phyloP scores from a whole-genome alignment of 2,113 vertebrate genomes.

The Corythaixoides concolor region DNA sequence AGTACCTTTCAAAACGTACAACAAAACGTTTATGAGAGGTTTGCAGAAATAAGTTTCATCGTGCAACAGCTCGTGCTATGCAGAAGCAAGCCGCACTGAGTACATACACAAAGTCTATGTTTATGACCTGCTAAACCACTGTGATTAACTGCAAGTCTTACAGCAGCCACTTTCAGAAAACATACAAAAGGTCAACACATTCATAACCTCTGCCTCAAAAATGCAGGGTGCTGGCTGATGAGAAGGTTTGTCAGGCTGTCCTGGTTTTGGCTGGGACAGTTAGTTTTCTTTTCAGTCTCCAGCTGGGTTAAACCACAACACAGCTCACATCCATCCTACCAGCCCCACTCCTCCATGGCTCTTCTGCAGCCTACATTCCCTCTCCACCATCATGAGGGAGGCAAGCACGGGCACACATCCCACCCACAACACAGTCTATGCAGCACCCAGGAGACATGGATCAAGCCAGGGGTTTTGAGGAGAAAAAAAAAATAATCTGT shows the following conservation, averaged over 20 bases:
- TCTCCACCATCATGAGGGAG: fast-evolving
- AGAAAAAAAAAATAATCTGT: not conserved
- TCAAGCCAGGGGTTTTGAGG: not conserved
- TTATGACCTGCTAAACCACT: not conserved
- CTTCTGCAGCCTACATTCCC: fast-evolving
- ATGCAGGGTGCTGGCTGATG: not conserved
- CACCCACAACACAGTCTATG: fast-evolving
- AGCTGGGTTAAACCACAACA: too few relatives aligned
- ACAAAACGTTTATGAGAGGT: not conserved
- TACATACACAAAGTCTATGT: not conserved
- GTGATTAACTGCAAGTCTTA: not conserved
- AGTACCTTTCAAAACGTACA: not conserved
- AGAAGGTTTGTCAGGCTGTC: not conserved
- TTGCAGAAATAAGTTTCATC: not conserved
- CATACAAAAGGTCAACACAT: not conserved
- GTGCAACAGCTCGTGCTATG: not conserved
- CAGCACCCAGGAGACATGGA: not conserved
- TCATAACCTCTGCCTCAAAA: not conserved
- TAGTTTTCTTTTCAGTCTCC: too few relatives aligned
- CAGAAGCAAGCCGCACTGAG: not conserved
- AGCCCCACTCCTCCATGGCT: not conserved
- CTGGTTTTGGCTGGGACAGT: too few relatives aligned
- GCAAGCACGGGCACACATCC: fast-evolving
- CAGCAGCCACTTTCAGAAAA: not conserved
- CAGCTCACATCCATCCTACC: not conserved